Base-by-base conservation (phyloP, 2,113 vertebrate species). In the Andinoacara biseriatus region DNA sequence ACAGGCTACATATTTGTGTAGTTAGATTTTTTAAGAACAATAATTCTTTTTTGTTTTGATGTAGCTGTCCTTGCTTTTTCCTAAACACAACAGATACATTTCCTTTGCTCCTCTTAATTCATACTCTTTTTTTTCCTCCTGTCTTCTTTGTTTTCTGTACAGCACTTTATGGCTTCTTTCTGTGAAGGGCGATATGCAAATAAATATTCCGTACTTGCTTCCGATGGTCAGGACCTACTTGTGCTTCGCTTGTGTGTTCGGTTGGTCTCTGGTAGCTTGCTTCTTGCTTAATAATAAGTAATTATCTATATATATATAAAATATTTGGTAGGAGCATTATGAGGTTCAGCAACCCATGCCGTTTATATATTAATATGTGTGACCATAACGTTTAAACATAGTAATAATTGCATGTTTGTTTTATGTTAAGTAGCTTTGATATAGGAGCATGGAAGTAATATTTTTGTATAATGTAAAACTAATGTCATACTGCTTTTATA, bases 191-290 rank as follows among this genome's bases (percentile, higher is more conserved):
- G 31, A 26, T 54, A 20, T 72, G 10, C 46, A 72, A 54, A 72
- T 72, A 72, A 69, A 49, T 52, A 52, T 31, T 72, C 20, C 33
- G 38, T 62, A 5, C 33, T 62, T 62, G 43, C 24, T 29, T 52
- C 24, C 38, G 5, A 17, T 46, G n/a, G 52, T 89, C 80, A 88
- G 89, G 75, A 90, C 89, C 65, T 74, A 26, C 10, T 38, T 67
- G 35, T 9, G 18, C 14, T 69, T 74, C 76, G 65, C 26, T 52
- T 52, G 11, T 72, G 11, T 72, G 31, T 72, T 72, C 3, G 3
- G 17, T 52, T 52, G 24, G 9, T 76, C 17, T 31, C 31, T 52
- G 26, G 17, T 31, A 72, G 46, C 52, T 52, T 72, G 20, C 65
- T 31, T 8, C 13, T 17, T 61, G 26, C 18, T 17, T 31, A 46